Evolutionary conservation across 2,888 invertebrate species (phyloP).

Genomic region (Drosophila emarginata): DNA sequence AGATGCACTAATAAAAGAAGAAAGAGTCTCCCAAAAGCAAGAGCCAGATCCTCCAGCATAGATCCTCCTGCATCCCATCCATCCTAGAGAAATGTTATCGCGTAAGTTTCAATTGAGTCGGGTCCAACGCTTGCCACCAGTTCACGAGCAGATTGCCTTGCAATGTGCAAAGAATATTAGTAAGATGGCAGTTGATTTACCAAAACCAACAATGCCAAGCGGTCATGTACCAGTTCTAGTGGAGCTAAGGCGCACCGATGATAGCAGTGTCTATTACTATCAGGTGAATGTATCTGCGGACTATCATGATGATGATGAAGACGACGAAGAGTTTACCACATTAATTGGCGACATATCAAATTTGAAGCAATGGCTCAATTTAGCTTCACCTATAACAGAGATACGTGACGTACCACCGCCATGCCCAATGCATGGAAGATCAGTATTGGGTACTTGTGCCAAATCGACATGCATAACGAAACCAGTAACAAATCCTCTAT

Average conservation of each 20-base stretch:
- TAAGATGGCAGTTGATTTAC: slow-evolving; percentile 38
- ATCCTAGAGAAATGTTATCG: slow-evolving; percentile 40
- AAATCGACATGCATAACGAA: neutral
- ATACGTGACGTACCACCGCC: neutral
- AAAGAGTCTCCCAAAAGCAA: slow-evolving; percentile 16
- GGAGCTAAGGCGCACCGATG: slow-evolving; percentile 49
- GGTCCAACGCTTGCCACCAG: slow-evolving; percentile 26
- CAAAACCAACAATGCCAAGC: slow-evolving; percentile 31
- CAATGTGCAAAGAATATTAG: slow-evolving; percentile 54
- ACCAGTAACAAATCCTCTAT: neutral
- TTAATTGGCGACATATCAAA: neutral
- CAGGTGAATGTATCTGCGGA: slow-evolving; percentile 54
- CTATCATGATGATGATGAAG: neutral
- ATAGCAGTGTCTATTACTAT: slow-evolving; percentile 46
- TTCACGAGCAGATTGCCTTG: slow-evolving; percentile 57
- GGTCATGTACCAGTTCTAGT: slow-evolving; percentile 60
- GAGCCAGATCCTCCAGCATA: slow-evolving; percentile 8
- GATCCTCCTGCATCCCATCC: neutral
- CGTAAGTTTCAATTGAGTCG: slow-evolving; percentile 22
- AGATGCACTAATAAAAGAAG: slow-evolving; percentile 5
- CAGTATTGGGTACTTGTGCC: neutral
- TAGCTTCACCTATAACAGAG: neutral
- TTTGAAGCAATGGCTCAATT: slow-evolving; percentile 7
- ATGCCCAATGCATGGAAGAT: slow-evolving; percentile 34
- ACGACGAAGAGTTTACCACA: neutral